Evolutionary conservation across 2,113 vertebrate species (phyloP).

Genomic region (Aphelocoma coerulescens): DNA sequence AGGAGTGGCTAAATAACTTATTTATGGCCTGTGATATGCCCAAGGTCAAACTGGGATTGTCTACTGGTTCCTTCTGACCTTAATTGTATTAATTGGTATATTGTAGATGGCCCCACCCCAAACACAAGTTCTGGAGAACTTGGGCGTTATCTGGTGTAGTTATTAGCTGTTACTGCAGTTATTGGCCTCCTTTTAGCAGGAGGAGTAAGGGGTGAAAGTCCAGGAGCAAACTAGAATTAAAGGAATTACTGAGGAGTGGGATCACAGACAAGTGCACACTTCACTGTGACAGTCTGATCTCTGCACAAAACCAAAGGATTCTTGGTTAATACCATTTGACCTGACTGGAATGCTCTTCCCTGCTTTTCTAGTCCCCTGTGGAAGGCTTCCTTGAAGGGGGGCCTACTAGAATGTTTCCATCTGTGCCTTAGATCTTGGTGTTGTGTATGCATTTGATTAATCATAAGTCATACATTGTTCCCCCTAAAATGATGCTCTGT

Average conservation of each 20-base stretch:
- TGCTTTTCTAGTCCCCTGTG: background rate
- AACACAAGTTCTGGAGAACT: background rate
- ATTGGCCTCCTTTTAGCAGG: background rate
- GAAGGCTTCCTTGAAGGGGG: background rate
- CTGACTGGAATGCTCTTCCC: background rate
- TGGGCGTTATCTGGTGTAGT: background rate
- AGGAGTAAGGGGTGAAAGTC: background rate
- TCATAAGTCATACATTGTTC: background rate
- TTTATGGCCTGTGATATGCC: background rate
- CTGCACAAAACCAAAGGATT: constrained; percentile 20
- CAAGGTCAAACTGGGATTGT: background rate
- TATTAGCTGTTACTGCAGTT: background rate
- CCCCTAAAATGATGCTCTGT: background rate
- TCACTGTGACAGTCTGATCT: background rate
- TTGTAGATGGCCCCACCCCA: background rate
- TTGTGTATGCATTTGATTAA: background rate
- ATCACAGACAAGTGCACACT: background rate
- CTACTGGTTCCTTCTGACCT: background rate
- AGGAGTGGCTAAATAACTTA: background rate
- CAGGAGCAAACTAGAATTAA: background rate
- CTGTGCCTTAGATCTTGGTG: constrained; percentile 26
- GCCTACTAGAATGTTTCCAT: background rate
- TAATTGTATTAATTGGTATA: background rate
- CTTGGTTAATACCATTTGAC: background rate
- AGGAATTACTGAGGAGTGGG: background rate